These are phyloP conservation scores for Orientallactaga sibirica DNA, from an alignment of 2,797 vertebrate species.

Conservation along the genomic window DNA sequence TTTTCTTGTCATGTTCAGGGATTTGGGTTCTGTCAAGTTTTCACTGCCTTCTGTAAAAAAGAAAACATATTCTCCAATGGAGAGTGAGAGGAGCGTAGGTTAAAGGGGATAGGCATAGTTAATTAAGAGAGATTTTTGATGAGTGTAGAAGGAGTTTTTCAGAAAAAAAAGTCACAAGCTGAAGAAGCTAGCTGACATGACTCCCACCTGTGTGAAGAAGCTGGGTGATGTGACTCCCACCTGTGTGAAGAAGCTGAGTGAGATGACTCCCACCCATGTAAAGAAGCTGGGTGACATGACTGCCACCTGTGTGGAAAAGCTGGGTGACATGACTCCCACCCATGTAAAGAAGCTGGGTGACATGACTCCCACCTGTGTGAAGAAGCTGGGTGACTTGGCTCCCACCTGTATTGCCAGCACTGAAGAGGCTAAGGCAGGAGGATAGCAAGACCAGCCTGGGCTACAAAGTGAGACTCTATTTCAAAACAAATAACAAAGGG, in stretches of 20 bases:
- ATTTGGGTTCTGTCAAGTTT: too few species aligned
- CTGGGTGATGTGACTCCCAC: not conserved
- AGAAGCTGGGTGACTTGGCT: not conserved
- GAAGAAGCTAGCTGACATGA: too few species aligned
- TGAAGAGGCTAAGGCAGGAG: not conserved
- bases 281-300: too few species aligned
- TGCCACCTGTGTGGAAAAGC: not conserved
- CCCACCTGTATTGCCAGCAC: not conserved
- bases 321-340: too few species aligned
- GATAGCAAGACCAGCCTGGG: not conserved
- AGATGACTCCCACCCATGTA: not conserved
- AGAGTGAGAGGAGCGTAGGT: too few species aligned
- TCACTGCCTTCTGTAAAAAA: too few species aligned
- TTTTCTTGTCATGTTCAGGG: too few species aligned
- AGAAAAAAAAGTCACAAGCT: not conserved
- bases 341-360: too few species aligned
- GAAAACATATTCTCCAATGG: too few species aligned
- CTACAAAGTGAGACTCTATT: not conserved
- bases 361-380: too few species aligned
- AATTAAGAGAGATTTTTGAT: too few species aligned
- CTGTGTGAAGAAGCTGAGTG: not conserved
- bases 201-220: not conserved
- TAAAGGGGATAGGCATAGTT: too few species aligned
- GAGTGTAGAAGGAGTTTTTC: not conserved
- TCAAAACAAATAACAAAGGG: not conserved